Evolutionary conservation across 2,113 vertebrate species (phyloP).

Genomic region (Planiliza haematocheilus): DNA sequence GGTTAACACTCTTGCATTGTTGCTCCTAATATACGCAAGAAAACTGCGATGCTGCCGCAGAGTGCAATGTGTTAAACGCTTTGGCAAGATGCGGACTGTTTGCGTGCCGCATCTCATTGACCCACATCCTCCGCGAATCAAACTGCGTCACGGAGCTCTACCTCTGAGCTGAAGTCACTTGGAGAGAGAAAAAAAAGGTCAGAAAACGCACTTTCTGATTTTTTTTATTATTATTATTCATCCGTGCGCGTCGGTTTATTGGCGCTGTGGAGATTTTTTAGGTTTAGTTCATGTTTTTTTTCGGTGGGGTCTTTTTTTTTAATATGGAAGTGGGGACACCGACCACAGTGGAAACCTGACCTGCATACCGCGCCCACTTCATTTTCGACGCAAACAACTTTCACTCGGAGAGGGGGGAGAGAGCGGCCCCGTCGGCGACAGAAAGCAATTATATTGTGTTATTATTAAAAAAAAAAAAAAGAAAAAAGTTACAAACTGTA

Average conservation of each 20-base stretch:
- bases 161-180: background rate
- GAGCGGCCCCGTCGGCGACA: background rate
- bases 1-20: background rate
- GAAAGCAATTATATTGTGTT: background rate
- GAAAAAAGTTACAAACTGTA: too few relatives aligned
- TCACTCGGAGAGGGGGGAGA: conserved; percentile 16
- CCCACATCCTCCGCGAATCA: conserved; percentile 50
- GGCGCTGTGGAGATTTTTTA: background rate
- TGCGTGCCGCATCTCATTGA: conserved; percentile 69
- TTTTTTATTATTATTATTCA: background rate
- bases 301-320: background rate
- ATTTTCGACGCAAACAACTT: conserved; percentile 73
- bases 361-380: conserved; percentile 73
- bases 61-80: background rate
- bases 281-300: accelerated
- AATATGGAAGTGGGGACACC: accelerated
- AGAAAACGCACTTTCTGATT: background rate
- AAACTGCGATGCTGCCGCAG: too few relatives aligned
- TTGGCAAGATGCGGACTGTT: conserved; percentile 32
- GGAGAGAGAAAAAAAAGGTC: too few relatives aligned
- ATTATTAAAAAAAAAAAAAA: too few relatives aligned
- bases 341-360: conserved; percentile 58
- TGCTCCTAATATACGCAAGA: background rate
- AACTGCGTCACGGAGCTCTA: conserved; percentile 60
- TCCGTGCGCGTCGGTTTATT: accelerated